Percentiles rank a stretch among this genome's conserved stretches.
These are phyloP conservation scores for Eolophus roseicapilla DNA, from an alignment of 2,113 vertebrate species.

Conservation along the genomic window DNA sequence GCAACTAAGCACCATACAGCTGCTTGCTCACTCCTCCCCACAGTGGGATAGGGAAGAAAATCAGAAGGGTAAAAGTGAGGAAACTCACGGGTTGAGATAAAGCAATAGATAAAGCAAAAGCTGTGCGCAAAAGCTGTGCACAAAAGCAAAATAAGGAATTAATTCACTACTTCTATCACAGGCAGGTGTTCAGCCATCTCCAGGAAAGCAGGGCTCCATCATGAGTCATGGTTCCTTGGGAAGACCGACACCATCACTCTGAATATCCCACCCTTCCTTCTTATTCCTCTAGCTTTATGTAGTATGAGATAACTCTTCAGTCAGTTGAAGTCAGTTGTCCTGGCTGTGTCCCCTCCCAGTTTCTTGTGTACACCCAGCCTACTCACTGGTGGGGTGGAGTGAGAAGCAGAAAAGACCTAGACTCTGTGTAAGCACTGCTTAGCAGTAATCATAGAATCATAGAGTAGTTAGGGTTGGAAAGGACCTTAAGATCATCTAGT, in stretches of 20 bases:
- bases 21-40: not conserved
- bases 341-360: not conserved
- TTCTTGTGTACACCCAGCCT: not conserved
- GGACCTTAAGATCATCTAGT: not conserved
- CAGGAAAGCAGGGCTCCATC: not conserved
- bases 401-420: not conserved
- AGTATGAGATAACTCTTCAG: not conserved
- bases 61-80: not conserved
- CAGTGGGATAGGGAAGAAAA: not conserved
- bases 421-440: not conserved
- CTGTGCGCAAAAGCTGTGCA: not conserved
- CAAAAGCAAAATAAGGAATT: not conserved
- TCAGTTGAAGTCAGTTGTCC: not conserved
- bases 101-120: not conserved
- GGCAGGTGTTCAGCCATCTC: not conserved
- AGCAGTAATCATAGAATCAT: not conserved
- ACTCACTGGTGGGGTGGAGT: not conserved
- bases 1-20: not conserved
- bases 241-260: not conserved
- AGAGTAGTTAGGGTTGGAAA: not conserved
- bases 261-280: not conserved
- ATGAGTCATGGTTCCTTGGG: not conserved
- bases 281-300: not conserved
- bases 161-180: not conserved
- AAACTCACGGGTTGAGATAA: not conserved